Percentiles rank a stretch among this genome's conserved stretches.
These are phyloP conservation scores for Cyprinodon variegatus DNA, from an alignment of 2,113 vertebrate genomes.

Conservation along the genomic window DNA sequence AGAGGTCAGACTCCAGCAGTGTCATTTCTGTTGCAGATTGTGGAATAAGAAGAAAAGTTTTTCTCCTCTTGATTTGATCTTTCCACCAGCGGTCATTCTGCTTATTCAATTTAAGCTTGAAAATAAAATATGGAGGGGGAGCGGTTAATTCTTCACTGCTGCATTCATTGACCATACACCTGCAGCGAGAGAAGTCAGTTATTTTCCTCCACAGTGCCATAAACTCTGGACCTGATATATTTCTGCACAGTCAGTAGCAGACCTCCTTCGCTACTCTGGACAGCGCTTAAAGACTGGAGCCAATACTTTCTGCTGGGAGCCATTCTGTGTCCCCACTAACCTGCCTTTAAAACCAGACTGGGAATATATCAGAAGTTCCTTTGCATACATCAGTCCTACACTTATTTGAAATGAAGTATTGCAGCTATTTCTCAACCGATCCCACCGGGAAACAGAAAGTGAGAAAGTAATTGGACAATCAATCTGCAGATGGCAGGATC, in stretches of 20 bases:
- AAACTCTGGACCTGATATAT: conserved; percentile 10
- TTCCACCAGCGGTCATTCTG: not conserved
- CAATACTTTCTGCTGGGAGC: conserved; percentile 18
- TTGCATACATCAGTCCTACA: not conserved
- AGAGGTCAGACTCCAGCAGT: conserved; percentile 15
- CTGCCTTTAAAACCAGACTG: conserved; percentile 5
- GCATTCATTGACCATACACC: not conserved
- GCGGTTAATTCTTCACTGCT: not conserved
- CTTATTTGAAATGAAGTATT: conserved; percentile 44
- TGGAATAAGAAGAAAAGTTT: not conserved
- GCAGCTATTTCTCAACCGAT: conserved; percentile 50
- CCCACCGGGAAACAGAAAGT: conserved; percentile 38
- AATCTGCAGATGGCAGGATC: conserved; percentile 51
- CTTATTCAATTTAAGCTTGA: not conserved
- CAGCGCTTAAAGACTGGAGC: conserved; percentile 4
- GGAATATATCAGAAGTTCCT: conserved; percentile 38
- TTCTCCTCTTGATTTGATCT: not conserved
- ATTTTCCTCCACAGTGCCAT: conserved; percentile 11
- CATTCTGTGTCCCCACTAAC: not conserved
- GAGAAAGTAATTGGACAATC: conserved; percentile 53
- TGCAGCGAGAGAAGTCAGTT: not conserved
- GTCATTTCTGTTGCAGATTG: conserved; percentile 1
- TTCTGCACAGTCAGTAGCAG: conserved; percentile 16
- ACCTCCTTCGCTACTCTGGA: not conserved
- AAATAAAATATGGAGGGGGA: not conserved